Percentiles rank a stretch among this genome's conserved stretches.
phyloP scores from a whole-genome alignment of 2,797 vertebrate genomes.

The Enteromius trimaculatus region DNA sequence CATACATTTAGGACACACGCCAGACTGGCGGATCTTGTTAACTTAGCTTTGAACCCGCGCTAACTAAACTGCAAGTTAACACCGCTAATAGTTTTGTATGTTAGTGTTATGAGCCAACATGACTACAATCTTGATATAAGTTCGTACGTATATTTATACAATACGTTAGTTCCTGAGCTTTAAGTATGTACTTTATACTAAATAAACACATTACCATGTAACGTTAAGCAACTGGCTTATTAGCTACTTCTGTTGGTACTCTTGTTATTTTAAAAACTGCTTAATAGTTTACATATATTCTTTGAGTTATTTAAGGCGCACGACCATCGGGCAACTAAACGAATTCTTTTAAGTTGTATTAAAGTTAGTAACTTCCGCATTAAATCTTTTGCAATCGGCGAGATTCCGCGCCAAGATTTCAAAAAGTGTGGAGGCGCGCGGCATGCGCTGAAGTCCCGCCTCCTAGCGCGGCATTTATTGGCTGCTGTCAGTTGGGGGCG shows the following conservation, averaged over 20 bases:
- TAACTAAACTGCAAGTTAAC: not conserved
- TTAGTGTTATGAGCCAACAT: not conserved
- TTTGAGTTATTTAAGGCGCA: not conserved
- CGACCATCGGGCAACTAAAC: fast-evolving
- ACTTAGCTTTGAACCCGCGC: conserved; percentile 14
- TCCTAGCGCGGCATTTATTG: conserved; percentile 67
- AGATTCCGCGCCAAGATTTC: conserved; percentile 82
- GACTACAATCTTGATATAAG: not conserved
- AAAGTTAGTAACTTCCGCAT: conserved; percentile 48
- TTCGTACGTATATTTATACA: not conserved
- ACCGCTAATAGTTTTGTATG: not conserved
- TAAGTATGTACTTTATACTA: no score
- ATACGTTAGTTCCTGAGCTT: not conserved
- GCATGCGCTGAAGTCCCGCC: conserved; percentile 68
- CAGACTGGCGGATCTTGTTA: not conserved
- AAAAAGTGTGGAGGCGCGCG: conserved; percentile 74
- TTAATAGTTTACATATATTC: not conserved
- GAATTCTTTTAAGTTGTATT: not conserved
- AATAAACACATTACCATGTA: not conserved
- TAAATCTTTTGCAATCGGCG: conserved; percentile 10
- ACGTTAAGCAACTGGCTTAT: no score
- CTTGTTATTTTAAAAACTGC: not conserved
- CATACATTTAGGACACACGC: not conserved
- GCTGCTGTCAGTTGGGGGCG: conserved; percentile 62
- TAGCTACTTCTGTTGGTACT: not conserved